A percentile compares a stretch with the other conserved stretches of the same genome.
Evolutionary conservation across 2,888 invertebrate species (phyloP).

Genomic region (Entomobrya proxima): DNA sequence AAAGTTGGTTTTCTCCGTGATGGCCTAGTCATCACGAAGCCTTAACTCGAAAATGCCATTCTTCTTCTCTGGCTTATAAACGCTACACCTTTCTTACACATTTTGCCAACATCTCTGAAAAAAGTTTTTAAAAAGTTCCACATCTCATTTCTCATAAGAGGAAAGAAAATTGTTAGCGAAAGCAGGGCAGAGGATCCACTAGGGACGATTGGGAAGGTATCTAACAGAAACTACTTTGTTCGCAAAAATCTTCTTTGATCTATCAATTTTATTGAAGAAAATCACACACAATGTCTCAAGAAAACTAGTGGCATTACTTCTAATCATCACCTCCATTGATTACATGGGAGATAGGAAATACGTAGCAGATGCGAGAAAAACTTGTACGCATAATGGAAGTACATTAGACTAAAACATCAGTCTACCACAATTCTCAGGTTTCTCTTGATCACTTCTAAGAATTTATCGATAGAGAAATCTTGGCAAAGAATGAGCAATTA

Average conservation of each 20-base stretch:
- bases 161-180: background rate
- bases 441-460: background rate
- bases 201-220: background rate
- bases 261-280: background rate
- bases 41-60: background rate
- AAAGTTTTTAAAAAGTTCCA: constrained; percentile 17
- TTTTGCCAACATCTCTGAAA: background rate
- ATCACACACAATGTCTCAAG: background rate
- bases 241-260: constrained; percentile 21
- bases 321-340: constrained; percentile 3
- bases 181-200: background rate
- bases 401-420: background rate
- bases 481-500: background rate
- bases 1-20: constrained; percentile 31
- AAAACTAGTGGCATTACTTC: background rate
- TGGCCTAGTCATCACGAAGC: background rate
- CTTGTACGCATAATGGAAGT: no score
- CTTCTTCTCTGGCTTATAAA: constrained; percentile 33
- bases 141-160: constrained; percentile 56
- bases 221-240: background rate
- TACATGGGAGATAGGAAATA: background rate
- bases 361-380: no score
- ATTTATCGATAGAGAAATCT: background rate
- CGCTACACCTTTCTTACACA: background rate
- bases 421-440: background rate